phyloP scores from a whole-genome alignment of 30 jellyfish, hydroid and myxozoan genomes.

The Hydractinia symbiolongicarpus region DNA sequence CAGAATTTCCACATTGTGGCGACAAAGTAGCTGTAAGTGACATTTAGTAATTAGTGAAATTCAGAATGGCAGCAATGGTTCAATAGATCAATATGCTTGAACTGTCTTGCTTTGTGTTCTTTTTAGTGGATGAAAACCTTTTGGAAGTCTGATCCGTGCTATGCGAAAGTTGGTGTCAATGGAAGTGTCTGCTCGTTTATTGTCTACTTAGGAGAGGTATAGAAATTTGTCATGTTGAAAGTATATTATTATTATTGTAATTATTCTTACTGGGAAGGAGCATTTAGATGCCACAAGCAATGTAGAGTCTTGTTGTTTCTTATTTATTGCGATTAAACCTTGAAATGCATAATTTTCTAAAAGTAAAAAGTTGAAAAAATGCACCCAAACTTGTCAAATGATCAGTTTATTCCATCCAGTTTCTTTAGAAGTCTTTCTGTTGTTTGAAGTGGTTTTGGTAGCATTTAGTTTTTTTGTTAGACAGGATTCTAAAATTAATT shows the following conservation, averaged over 20 bases:
- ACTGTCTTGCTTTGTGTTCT: background rate
- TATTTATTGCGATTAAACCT: background rate
- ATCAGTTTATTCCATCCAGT: no score
- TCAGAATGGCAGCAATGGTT: background rate
- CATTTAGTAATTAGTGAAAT: background rate
- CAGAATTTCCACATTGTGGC: conserved; percentile 57
- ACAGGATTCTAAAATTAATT: background rate
- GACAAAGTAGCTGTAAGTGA: conserved; percentile 65
- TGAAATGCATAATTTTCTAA: background rate
- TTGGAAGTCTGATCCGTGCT: conserved; percentile 73
- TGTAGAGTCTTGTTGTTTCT: no score
- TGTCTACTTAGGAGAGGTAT: conserved; percentile 77
- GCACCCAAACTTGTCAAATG: background rate
- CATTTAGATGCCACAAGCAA: no score
- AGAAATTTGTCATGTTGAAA: background rate
- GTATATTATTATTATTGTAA: no score
- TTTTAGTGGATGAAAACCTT: conserved; percentile 80
- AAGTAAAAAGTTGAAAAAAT: no score
- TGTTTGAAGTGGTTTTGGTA: no score
- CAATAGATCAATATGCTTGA: background rate
- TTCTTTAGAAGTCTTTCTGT: no score
- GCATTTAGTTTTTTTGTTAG: background rate
- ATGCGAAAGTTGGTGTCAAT: conserved; percentile 56
- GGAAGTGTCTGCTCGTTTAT: conserved; percentile 78
- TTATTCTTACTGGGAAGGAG: no score